phyloP scores from a whole-genome alignment of 2,113 vertebrate genomes.

The Xenotilapia leptura region DNA sequence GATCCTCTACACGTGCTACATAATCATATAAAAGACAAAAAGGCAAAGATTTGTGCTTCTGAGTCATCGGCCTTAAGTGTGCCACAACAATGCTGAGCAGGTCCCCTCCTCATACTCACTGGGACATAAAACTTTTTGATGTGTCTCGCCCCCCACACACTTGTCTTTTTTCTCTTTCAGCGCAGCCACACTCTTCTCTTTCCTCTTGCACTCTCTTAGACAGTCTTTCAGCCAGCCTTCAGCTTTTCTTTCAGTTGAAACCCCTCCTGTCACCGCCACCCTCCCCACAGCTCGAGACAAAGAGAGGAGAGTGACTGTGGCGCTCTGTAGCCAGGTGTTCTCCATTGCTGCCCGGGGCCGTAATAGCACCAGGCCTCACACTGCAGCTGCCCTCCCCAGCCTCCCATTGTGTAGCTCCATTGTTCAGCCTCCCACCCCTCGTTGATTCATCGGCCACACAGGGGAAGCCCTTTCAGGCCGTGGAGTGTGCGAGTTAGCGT shows the following conservation, averaged over 20 bases:
- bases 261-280: not conserved
- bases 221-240: slow-evolving; percentile 43
- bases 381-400: slow-evolving; percentile 91
- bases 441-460: slow-evolving; percentile 88
- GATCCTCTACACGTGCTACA: not conserved
- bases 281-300: slow-evolving; percentile 59
- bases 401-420: slow-evolving; percentile 86
- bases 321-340: slow-evolving; percentile 91
- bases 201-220: slow-evolving; percentile 51
- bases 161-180: slow-evolving; percentile 12
- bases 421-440: slow-evolving; percentile 82
- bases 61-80: slow-evolving; percentile 54
- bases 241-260: slow-evolving; percentile 39
- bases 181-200: slow-evolving; percentile 31
- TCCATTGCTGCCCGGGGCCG: slow-evolving; percentile 71
- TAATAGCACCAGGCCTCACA: slow-evolving; percentile 74
- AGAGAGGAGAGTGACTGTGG: slow-evolving; percentile 73
- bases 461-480: slow-evolving; percentile 77
- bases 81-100: slow-evolving; percentile 38
- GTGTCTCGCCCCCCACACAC: not conserved
- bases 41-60: slow-evolving; percentile 36
- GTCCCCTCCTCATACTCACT: slow-evolving; percentile 17
- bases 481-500: not conserved
- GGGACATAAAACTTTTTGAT: slow-evolving; percentile 49
- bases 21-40: not conserved